Evolutionary conservation across 1,140 invertebrate genomes (phyloP).

Genomic region (Pogonomyrmex barbatus): DNA sequence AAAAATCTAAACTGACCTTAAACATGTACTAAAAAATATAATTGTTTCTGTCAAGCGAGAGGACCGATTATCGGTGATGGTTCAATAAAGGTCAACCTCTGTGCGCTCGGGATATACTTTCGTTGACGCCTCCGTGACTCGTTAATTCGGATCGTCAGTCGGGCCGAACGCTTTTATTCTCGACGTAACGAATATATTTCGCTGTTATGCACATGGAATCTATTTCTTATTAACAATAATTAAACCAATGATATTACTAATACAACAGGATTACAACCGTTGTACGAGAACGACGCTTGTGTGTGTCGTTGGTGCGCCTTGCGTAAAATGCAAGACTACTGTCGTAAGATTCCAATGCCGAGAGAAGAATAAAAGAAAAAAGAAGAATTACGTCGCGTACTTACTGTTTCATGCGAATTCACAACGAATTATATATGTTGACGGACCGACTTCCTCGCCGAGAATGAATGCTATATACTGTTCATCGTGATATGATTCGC

Average conservation of each 20-base stretch:
- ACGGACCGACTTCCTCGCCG: conserved; percentile 18
- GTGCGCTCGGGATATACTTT: conserved; percentile 70
- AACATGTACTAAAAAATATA: conserved; percentile 80
- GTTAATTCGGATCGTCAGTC: conserved; percentile 68
- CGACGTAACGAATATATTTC: conserved; percentile 54
- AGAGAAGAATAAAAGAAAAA: conserved; percentile 50
- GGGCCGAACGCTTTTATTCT: conserved; percentile 54
- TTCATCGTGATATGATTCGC: conserved; percentile 27
- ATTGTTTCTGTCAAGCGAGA: conserved; percentile 73
- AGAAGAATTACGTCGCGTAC: background rate
- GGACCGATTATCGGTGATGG: conserved; percentile 53
- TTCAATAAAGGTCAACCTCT: conserved; percentile 48
- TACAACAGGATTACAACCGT: conserved; percentile 35
- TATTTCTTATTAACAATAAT: conserved; percentile 51
- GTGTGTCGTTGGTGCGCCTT: conserved; percentile 29
- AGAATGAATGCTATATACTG: conserved; percentile 13
- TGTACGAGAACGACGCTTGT: conserved; percentile 24
- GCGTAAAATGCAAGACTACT: conserved; percentile 32
- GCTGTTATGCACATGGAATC: conserved; percentile 47
- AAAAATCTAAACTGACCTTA: conserved; percentile 84
- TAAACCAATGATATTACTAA: conserved; percentile 70
- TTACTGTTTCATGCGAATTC: conserved; percentile 28
- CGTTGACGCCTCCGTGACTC: conserved; percentile 71
- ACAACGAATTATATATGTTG: background rate
- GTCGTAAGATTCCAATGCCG: conserved; percentile 32